phyloP scores from a whole-genome alignment of 2,113 vertebrate species.

The Grammomys dolichurus region DNA sequence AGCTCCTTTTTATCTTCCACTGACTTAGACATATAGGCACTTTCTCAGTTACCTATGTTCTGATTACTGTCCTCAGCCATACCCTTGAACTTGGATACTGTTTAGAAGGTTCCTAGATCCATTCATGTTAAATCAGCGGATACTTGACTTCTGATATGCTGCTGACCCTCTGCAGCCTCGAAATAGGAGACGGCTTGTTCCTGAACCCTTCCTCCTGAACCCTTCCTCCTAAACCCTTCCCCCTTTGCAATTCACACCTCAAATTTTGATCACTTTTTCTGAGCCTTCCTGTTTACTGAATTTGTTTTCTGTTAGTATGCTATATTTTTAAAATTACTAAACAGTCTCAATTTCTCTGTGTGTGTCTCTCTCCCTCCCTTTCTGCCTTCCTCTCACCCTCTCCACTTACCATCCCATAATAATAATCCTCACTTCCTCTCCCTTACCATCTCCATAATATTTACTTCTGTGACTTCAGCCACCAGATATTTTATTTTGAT shows the following conservation, averaged over 20 bases:
- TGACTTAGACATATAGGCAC: not conserved
- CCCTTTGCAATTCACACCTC: not conserved
- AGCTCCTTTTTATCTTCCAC: not conserved
- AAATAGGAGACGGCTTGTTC: not conserved
- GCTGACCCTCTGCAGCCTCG: not conserved
- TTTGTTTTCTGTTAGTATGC: not conserved
- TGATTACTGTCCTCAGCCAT: not conserved
- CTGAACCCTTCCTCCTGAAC: not conserved
- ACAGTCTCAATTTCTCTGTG: not conserved
- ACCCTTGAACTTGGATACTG: not conserved
- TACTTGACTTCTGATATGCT: not conserved
- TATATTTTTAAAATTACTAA: not conserved
- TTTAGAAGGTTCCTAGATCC: not conserved
- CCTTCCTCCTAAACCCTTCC: not conserved
- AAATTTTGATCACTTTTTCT: not conserved
- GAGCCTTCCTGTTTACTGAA: not conserved
- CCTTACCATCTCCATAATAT: not conserved
- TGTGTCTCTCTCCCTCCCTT: not conserved
- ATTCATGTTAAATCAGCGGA: not conserved
- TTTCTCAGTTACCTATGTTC: not conserved
- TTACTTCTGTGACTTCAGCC: constrained; percentile 24
- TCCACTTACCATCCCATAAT: not conserved
- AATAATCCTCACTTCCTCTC: not conserved
- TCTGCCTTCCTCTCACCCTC: too few species aligned
- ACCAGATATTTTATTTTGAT: not conserved